Conservation (phyloP, 2,888 invertebrate genomes). For the Mimumesa dahlbomi region DNA sequence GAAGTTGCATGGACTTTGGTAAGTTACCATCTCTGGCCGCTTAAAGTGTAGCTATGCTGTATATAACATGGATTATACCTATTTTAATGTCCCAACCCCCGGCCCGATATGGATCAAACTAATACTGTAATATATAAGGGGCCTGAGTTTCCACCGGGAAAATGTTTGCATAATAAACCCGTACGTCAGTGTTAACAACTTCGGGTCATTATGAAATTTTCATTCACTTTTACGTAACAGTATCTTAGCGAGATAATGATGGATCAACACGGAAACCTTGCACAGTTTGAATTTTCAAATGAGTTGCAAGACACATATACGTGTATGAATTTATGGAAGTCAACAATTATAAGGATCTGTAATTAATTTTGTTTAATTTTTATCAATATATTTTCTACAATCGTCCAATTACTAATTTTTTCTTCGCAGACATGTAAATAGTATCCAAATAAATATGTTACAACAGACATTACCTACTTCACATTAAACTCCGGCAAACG, state of each 20-base stretch:
- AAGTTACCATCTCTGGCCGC: slow-evolving; percentile 42
- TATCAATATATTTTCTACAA: too few species aligned
- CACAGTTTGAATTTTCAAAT: too few species aligned
- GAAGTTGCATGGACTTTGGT: slow-evolving; percentile 53
- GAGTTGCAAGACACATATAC: too few species aligned
- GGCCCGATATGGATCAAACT: slow-evolving; percentile 41
- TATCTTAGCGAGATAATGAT: neutral
- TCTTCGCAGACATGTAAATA: too few species aligned
- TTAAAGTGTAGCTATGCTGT: slow-evolving; percentile 26
- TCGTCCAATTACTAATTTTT: too few species aligned
- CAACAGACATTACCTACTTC: too few species aligned
- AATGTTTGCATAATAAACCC: slow-evolving; percentile 2
- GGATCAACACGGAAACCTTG: too few species aligned
- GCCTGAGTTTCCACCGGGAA: neutral
- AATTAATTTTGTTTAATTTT: too few species aligned
- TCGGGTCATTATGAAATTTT: neutral
- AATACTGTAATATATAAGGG: slow-evolving; percentile 9
- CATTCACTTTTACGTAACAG: neutral
- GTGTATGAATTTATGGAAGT: too few species aligned
- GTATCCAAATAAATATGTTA: too few species aligned
- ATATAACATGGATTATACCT: slow-evolving; percentile 42
- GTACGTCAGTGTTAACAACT: slow-evolving; percentile 12
- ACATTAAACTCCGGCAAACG: too few species aligned
- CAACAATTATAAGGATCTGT: too few species aligned
- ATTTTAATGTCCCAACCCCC: slow-evolving; percentile 36